A percentile compares a stretch with the other conserved stretches of the same genome.
These are phyloP conservation scores for Mesochorus sp. DNA, from an alignment of 2,888 invertebrate genomes.

Conservation along the genomic window DNA sequence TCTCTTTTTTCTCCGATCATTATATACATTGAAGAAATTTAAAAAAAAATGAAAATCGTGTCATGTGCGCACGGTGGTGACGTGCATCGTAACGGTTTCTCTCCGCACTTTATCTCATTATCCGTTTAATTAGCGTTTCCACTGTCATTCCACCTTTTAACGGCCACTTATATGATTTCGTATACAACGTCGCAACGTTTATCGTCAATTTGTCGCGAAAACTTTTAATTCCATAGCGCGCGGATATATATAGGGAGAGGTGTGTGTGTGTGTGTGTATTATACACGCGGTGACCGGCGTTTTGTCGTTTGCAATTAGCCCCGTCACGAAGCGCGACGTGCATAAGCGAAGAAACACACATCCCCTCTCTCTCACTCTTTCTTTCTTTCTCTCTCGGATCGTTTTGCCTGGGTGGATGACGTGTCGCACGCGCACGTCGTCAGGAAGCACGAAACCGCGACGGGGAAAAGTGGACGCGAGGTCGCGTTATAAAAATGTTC, in stretches of 20 bases:
- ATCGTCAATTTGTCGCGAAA: constrained; percentile 28
- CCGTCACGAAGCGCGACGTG: constrained; percentile 68
- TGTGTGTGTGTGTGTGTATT: no score
- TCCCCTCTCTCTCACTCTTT: constrained; percentile 19
- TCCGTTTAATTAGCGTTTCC: no score
- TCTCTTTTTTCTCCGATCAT: no score
- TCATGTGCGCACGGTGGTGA: no score
- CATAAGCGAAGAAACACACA: constrained; percentile 7
- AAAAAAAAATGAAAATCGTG: no score
- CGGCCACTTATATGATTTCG: background rate
- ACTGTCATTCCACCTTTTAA: no score
- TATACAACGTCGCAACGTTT: constrained; percentile 21
- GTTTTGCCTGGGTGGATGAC: constrained; percentile 64
- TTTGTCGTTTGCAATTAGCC: constrained; percentile 69
- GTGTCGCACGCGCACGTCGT: constrained; percentile 72
- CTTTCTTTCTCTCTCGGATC: constrained; percentile 15
- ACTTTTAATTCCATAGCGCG: constrained; percentile 47
- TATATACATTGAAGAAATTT: no score
- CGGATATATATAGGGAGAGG: constrained; percentile 22
- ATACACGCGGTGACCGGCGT: constrained; percentile 59
- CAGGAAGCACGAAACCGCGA: constrained; percentile 57
- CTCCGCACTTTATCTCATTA: no score
- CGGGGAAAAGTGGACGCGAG: constrained; percentile 41
- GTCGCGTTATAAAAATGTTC: constrained; percentile 44
- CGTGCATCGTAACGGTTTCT: no score